Base-by-base conservation (phyloP, 2,797 vertebrate species). In the Poecilia picta region DNA sequence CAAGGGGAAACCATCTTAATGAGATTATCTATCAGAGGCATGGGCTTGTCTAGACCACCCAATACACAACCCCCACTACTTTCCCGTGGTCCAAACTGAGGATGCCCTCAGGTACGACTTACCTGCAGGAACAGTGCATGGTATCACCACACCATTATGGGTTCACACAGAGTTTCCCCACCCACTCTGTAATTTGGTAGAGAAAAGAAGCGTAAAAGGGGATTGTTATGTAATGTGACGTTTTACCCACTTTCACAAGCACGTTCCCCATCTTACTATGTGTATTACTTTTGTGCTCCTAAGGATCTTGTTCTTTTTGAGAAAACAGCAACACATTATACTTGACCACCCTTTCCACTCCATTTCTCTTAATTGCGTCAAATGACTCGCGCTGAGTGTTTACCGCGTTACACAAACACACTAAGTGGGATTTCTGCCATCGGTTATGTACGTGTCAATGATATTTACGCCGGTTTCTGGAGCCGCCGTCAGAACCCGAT, bases 11-110 rank as follows among this genome's bases (percentile, higher is more conserved):
- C 91, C 81, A 72, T 83, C 75, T 91, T 96, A 96, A 96, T 96
- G 95, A 96, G 95, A 96, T 96, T 96, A 96, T 92, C 91, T 90
- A 88, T 89, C 88, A 85, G 92, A 87, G 89, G 89, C 88, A 88
- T 75, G 84, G 92, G 91, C 78, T 82, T 92, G 95, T 96, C 95
- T 96, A 96, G 96, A 96, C 96, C 93, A 82, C 84, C 90, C 91
- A 96, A 96, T 96, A 96, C 95, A 95, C 96, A 96, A 88, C 41
- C 57, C 46, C 66, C 74, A 43, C n/a, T 12, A 4, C 57, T 62
- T 51, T 68, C 53, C 76, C 74, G 73, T 49, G 73, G 72, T 28
- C 81, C 20, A 1, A 18, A 12, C 81, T 71, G 18, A 45, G n/a
- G 39, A 87, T 31, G 88, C 74, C 92, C 92, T 71, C 91, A 93